Conservation (phyloP, 2,797 vertebrate species). For the Luscinia megarhynchos region DNA sequence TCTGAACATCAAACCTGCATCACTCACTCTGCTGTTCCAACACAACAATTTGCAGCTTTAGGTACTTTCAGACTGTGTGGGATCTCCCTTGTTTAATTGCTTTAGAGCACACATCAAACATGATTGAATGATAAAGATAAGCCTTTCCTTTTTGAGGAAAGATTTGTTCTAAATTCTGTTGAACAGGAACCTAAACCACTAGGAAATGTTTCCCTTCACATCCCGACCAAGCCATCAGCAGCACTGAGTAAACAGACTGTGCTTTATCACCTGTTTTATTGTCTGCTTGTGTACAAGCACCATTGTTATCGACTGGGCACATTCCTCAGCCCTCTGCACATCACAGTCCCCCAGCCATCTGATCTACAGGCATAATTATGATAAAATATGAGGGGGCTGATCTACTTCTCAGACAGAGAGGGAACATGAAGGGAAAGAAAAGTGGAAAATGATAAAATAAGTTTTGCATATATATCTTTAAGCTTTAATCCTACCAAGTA, state of each 20-base stretch:
- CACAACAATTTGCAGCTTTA: not conserved
- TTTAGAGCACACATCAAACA: slow-evolving; percentile 4
- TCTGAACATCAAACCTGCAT: not conserved
- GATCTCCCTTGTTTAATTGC: slow-evolving; percentile 6
- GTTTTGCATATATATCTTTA: not conserved
- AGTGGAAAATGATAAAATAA: not conserved
- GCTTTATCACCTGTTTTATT: slow-evolving; percentile 34
- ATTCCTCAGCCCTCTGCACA: not conserved
- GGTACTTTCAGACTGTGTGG: not conserved
- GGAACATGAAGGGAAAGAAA: not conserved
- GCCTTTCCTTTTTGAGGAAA: not conserved
- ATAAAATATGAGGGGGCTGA: not conserved
- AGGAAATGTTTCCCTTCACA: not conserved
- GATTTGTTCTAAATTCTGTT: not conserved
- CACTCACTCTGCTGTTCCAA: not conserved
- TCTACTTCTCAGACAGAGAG: not conserved
- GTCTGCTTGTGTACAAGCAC: not conserved
- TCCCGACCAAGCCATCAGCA: not conserved
- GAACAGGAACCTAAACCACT: not conserved
- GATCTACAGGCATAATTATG: not conserved
- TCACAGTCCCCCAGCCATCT: not conserved
- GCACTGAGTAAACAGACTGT: not conserved
- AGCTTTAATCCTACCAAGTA: not conserved
- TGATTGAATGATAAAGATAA: not conserved
- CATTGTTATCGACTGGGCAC: not conserved